Percentiles rank a stretch among this genome's conserved stretches.
Evolutionary conservation across 2,888 invertebrate genomes (phyloP).

Genomic region (Laspeyria flexula): DNA sequence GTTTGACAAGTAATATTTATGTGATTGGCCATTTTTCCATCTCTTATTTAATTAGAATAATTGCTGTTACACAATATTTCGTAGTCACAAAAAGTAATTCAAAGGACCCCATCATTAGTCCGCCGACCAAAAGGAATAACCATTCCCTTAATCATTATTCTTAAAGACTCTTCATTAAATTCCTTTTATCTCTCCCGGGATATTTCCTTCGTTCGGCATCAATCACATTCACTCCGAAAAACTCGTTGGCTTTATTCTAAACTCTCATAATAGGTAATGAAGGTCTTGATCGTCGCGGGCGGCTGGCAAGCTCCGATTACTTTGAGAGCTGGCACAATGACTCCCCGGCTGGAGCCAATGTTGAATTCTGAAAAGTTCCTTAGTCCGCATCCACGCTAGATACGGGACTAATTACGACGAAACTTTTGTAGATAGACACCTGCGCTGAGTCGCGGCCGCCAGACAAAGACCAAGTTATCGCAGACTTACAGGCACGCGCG

Average conservation of each 20-base stretch:
- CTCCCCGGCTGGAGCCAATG: constrained; percentile 79
- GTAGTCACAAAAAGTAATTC: constrained; percentile 78
- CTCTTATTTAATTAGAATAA: constrained; percentile 69
- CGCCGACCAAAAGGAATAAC: constrained; percentile 83
- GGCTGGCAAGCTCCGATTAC: constrained; percentile 82
- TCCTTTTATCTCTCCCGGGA: constrained; percentile 85
- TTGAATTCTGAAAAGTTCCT: constrained; percentile 82
- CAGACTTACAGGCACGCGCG: constrained; percentile 72
- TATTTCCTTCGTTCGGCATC: constrained; percentile 84
- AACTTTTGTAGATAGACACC: constrained; percentile 86
- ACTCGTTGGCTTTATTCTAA: constrained; percentile 86
- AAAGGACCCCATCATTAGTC: constrained; percentile 82
- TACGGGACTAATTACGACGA: constrained; percentile 82
- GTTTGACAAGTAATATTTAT: constrained; percentile 2
- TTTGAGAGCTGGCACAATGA: constrained; percentile 82
- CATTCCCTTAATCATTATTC: constrained; percentile 86
- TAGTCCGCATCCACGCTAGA: constrained; percentile 79
- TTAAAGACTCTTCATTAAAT: constrained; percentile 86
- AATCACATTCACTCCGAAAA: constrained; percentile 85
- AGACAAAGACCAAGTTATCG: constrained; percentile 84
- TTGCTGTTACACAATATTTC: constrained; percentile 70
- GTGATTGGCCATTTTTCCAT: constrained; percentile 32
- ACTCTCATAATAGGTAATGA: constrained; percentile 86
- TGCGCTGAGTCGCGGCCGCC: constrained; percentile 77
- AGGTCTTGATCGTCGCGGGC: constrained; percentile 80